Base-by-base conservation (phyloP, 2,113 vertebrate genomes). In the Gallinago jamesoni region DNA sequence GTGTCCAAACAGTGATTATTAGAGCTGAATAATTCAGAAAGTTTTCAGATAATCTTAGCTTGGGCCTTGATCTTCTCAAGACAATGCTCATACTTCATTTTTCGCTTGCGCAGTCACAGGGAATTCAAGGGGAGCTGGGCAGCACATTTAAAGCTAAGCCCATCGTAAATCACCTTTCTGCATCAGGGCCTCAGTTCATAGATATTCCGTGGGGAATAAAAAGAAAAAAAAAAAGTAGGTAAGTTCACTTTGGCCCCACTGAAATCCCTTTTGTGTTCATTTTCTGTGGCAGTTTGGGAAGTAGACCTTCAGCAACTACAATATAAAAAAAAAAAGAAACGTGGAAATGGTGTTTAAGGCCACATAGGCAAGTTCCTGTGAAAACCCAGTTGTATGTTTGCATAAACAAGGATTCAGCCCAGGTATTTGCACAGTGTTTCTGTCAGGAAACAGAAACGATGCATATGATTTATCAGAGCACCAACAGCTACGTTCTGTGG, bases 21-120 rank as follows among this genome's bases (percentile, higher is more conserved):
- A 53, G 57, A 89, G 53, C n/a, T 66, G 41, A 93, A 84, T 89
- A 93, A 95, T 87, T 92, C 74, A 89, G 43, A 76, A 91, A 75
- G 33, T 90, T 96, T 85, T 92, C 64, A 90, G 52, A 56, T 75
- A 57, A 76, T 79, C 80, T 92, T 84, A 82, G 22, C 11, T 91
- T 68, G 72, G 60, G 48, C 69, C 45, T 41, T 55, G 69, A 87
- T 87, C 76, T 84, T 94, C 67, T 84, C 55, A 76, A 90, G 56
- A 69, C 62, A 75, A 55, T 35, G 45, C 27, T 87, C 70, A n/a
- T 79, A 66, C 28, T 93, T 94, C 37, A 74, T 76, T 91, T 91
- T 87, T 67, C 43, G 41, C 86, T 94, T 87, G 69, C 37, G 69
- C 15, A 82, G 19, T 79, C 53, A 37, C 47, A 52, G 4, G 59